A percentile compares a stretch with the other conserved stretches of the same genome.
These are phyloP conservation scores for Sesia apiformis DNA, from an alignment of 2,888 invertebrate genomes.

Conservation along the genomic window DNA sequence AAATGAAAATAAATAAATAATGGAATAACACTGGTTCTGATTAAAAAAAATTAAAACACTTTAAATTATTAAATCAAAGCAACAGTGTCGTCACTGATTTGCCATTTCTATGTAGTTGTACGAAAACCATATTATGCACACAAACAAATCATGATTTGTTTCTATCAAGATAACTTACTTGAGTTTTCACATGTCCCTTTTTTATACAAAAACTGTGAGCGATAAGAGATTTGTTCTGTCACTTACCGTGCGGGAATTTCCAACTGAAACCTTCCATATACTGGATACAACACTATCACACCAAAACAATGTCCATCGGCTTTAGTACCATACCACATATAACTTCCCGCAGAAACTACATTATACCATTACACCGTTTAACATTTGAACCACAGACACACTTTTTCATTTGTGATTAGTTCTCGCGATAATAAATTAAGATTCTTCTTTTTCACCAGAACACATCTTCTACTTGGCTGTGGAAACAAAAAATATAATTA, in stretches of 20 bases:
- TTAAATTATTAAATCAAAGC: too few relatives aligned
- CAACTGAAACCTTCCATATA: slow-evolving; percentile 61
- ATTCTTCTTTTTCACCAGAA: slow-evolving; percentile 48
- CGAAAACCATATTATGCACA: too few relatives aligned
- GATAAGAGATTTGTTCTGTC: slow-evolving; percentile 24
- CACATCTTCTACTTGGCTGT: slow-evolving; percentile 59
- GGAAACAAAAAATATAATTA: slow-evolving; percentile 24
- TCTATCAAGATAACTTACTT: too few relatives aligned
- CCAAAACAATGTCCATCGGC: slow-evolving; percentile 65
- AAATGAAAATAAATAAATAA: too few relatives aligned
- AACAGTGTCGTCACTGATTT: too few relatives aligned
- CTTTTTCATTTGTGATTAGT: slow-evolving; percentile 58
- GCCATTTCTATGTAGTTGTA: too few relatives aligned
- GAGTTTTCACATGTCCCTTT: too few relatives aligned
- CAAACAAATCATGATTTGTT: too few relatives aligned
- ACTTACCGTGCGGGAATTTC: slow-evolving; percentile 55
- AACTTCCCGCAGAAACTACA: slow-evolving; percentile 48
- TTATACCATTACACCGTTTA: slow-evolving; percentile 43
- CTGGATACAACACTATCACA: slow-evolving; percentile 73
- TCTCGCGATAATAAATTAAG: slow-evolving; percentile 70
- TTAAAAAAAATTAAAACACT: too few relatives aligned
- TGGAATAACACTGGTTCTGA: too few relatives aligned
- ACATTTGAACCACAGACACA: slow-evolving; percentile 60
- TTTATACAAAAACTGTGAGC: too few relatives aligned
- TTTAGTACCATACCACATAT: slow-evolving; percentile 36